Conservation (phyloP, 2,797 vertebrate species). For the Brotogeris chrysoptera region DNA sequence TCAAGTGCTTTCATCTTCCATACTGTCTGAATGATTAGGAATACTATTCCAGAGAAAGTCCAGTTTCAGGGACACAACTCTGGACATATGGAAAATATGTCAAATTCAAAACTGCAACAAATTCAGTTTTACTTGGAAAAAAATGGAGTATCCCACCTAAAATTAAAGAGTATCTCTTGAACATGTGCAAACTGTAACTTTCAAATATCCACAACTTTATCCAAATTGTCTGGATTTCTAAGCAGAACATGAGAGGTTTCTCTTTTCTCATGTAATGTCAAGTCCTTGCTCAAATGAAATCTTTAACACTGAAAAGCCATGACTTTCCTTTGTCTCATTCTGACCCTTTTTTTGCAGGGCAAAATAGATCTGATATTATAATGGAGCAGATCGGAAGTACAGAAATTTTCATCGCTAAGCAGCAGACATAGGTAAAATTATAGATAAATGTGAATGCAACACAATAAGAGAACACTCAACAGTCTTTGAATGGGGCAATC, state of each 20-base stretch:
- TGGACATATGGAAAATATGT: background rate
- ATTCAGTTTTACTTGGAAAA: background rate
- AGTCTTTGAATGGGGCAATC: background rate
- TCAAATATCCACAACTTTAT: background rate
- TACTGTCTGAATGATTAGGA: background rate
- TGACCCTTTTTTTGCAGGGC: background rate
- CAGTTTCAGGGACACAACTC: background rate
- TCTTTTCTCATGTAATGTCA: background rate
- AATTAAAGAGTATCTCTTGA: background rate
- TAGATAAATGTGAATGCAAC: background rate
- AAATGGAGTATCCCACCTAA: background rate
- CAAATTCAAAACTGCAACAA: background rate
- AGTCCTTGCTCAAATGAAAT: background rate
- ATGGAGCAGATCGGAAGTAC: background rate
- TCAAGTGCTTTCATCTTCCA: background rate
- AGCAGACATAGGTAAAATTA: background rate
- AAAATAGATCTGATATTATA: background rate
- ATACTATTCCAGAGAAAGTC: background rate
- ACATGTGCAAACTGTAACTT: background rate
- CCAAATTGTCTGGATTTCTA: background rate
- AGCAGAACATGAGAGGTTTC: background rate
- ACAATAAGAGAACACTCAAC: background rate
- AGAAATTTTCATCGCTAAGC: background rate
- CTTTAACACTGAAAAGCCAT: background rate
- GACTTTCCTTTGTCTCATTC: background rate